Evolutionary conservation across 2,888 invertebrate genomes (phyloP).

Genomic region (Amphipoea oculea): DNA sequence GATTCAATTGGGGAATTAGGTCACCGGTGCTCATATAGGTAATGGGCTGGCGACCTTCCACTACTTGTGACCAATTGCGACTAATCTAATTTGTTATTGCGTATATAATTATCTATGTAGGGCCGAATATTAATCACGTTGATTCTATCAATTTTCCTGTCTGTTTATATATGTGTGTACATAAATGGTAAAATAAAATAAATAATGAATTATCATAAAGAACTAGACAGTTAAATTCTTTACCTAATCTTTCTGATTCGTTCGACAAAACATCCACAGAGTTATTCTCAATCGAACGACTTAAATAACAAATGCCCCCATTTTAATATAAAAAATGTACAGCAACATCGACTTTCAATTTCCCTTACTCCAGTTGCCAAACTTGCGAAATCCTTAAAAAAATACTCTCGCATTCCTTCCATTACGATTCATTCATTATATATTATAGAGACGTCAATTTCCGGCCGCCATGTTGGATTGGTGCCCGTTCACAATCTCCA

Average conservation of each 20-base stretch:
- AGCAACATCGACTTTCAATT: constrained; percentile 59
- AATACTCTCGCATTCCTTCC: constrained; percentile 65
- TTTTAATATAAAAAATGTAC: constrained; percentile 47
- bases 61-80: constrained; percentile 53
- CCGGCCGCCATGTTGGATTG: constrained; percentile 81
- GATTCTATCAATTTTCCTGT: neutral
- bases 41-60: constrained; percentile 31
- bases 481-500: constrained; percentile 75
- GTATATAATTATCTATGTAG: constrained; percentile 38
- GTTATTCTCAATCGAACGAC: constrained; percentile 21
- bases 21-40: constrained; percentile 30
- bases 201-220: neutral
- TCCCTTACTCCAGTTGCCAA: constrained; percentile 46
- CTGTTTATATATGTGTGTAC: no score
- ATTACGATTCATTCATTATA: constrained; percentile 78
- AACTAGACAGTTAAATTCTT: neutral
- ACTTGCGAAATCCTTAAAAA: constrained; percentile 65
- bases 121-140: constrained; percentile 33
- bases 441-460: constrained; percentile 78
- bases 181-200: neutral
- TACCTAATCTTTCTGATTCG: neutral
- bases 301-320: constrained; percentile 41
- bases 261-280: neutral
- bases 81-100: constrained; percentile 49
- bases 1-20: constrained; percentile 56